These are phyloP conservation scores for Trinorchestia longiramus DNA, from an alignment of 1,140 invertebrate genomes.

Conservation along the genomic window DNA sequence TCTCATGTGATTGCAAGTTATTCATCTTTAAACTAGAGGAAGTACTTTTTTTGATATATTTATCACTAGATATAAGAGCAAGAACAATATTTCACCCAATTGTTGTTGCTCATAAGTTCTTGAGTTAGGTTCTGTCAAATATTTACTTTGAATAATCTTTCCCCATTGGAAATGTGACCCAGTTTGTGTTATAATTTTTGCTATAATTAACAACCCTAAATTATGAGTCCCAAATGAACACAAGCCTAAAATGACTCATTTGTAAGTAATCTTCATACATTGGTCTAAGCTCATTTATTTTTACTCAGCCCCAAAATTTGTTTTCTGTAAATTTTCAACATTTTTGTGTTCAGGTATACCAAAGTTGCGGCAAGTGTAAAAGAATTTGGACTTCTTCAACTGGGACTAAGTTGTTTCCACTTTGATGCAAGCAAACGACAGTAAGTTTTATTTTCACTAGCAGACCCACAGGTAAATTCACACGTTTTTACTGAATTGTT, in stretches of 20 bases:
- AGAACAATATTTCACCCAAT: neutral
- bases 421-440: slow-evolving; percentile 49
- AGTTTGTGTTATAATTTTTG: neutral
- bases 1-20: neutral
- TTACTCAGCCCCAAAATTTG: neutral
- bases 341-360: slow-evolving; percentile 55
- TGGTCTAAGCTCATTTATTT: neutral
- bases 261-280: no score
- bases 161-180: neutral
- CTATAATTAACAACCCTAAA: neutral
- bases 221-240: neutral
- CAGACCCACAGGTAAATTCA: no score
- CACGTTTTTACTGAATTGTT: no score
- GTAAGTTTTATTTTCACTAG: slow-evolving; percentile 56
- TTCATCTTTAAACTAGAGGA: neutral
- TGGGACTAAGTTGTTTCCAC: slow-evolving; percentile 59
- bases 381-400: slow-evolving; percentile 63
- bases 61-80: neutral
- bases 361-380: slow-evolving; percentile 56
- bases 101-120: neutral
- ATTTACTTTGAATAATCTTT: neutral
- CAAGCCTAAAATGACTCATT: neutral
- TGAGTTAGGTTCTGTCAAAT: neutral
- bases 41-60: neutral
- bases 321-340: neutral